Conservation (phyloP, 2,888 invertebrate species). For the Ophion ellenae region DNA sequence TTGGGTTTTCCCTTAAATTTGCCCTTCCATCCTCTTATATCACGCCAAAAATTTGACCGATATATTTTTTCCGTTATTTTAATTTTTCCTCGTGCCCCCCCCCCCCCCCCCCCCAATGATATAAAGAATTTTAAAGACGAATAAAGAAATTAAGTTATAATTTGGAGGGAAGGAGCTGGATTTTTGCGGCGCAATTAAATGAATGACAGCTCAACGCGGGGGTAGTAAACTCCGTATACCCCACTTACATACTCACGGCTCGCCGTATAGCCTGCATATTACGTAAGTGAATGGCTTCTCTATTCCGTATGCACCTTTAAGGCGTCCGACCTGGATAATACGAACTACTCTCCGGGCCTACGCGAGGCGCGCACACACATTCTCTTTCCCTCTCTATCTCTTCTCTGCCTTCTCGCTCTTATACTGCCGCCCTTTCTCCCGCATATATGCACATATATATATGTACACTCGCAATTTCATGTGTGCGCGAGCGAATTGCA, state of each 20-base stretch:
- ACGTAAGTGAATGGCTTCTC: slow-evolving; percentile 73
- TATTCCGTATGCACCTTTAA: slow-evolving; percentile 71
- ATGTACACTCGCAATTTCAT: slow-evolving; percentile 39
- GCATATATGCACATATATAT: not conserved
- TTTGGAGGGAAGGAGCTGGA: not conserved
- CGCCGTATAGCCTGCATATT: slow-evolving; percentile 26
- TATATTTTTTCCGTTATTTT: no score
- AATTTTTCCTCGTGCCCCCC: no score
- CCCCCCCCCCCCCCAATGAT: no score
- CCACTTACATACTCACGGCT: not conserved
- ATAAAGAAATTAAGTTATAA: not conserved
- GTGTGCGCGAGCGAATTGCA: slow-evolving; percentile 59
- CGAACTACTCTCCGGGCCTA: slow-evolving; percentile 63
- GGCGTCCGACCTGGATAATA: slow-evolving; percentile 76
- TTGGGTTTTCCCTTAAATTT: no score
- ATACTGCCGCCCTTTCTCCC: slow-evolving; percentile 8
- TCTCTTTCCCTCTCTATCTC: slow-evolving; percentile 38
- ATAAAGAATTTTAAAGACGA: not conserved
- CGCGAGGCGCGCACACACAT: slow-evolving; percentile 31
- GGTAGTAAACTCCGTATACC: slow-evolving; percentile 37
- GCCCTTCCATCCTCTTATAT: no score
- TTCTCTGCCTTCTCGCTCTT: not conserved
- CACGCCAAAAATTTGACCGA: no score
- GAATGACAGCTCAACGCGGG: slow-evolving; percentile 21
- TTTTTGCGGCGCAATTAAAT: slow-evolving; percentile 25